Percentiles rank a stretch among this genome's conserved stretches.
Evolutionary conservation across 2,797 vertebrate species (phyloP).

Genomic region (Eptatretus atami): DNA sequence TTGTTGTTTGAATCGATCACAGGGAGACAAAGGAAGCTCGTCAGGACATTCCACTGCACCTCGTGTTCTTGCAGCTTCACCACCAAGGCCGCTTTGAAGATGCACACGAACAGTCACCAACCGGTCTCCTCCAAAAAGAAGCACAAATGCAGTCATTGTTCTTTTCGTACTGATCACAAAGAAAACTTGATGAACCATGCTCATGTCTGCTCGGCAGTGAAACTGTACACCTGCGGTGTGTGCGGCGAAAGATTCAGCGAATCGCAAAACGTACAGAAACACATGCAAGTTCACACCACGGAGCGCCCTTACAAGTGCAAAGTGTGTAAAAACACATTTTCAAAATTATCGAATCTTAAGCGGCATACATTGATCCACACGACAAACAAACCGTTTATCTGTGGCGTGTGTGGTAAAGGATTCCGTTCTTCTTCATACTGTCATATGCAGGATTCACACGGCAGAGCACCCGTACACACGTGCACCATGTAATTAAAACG

Average conservation of each 20-base stretch:
- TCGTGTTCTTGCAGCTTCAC: no score
- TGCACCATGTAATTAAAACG: background rate
- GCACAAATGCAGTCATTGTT: no score
- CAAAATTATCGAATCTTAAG: background rate
- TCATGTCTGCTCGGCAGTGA: background rate
- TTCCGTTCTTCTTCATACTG: background rate
- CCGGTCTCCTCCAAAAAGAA: no score
- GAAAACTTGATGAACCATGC: background rate
- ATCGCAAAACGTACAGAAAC: background rate
- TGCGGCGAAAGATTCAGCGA: constrained; percentile 1
- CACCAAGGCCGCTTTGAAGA: no score
- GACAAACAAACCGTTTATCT: background rate
- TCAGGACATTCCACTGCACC: no score
- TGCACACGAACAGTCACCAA: no score
- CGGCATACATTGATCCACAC: background rate
- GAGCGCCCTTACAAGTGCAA: background rate
- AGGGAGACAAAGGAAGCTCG: no score
- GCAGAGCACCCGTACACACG: background rate
- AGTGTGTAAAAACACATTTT: background rate
- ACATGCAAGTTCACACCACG: background rate
- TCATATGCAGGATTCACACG: background rate
- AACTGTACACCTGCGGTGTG: background rate
- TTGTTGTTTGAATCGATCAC: no score
- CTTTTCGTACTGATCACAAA: no score
- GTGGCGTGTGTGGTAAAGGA: background rate